Base-by-base conservation (phyloP, 2,888 invertebrate genomes). In the Phania funesta region DNA sequence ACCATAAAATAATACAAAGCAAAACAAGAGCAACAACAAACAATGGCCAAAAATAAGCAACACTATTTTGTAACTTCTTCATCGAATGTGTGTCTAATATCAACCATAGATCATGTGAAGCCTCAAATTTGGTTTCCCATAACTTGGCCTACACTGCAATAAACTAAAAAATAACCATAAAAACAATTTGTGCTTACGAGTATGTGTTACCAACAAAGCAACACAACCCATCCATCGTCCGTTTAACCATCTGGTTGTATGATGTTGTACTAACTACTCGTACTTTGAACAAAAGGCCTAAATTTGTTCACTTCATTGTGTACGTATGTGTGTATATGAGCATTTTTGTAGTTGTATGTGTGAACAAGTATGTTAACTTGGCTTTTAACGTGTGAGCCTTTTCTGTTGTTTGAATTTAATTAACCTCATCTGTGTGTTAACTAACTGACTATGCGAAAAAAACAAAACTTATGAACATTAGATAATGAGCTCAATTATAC, bases 371-470 rank as follows among this genome's bases (percentile, higher is more conserved):
- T 62, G 26, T 62, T 62, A 62, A 62, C 73, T 73, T 73, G 62
- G 22, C 38, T 71, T 20, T 7, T 18, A 41, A 29, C 54, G 54
- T 77, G 26, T 52, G 22, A 56, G 50, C 32, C 62, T 71, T 70
- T 46, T 44, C 29, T 73, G 20, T 50, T 76, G 67, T 76, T 75
- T 80, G 80, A 75, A 76, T 80, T 80, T 76, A 76, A 80, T 80
- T 80, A 80, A 80, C 75, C 80, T 76, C 74, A 70, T 75, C 80
- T 56, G 46, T 64, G 46, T 54, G 52, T 38, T 62, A 54, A 54
- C 29, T 54, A 68, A 44, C 68, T 20, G 29, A n/a, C n/a, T 38
- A 46, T 70, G 58, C 46, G 22, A 46, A 46, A 18, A 35, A 54
- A 16, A 54, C n/a, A 44, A 48, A 22, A 22, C 22, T 48, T 22